Percentiles rank a stretch among this genome's conserved stretches.
These are phyloP conservation scores for Ostrea denselamellosa DNA, from an alignment of 1,140 invertebrate species.

Conservation along the genomic window DNA sequence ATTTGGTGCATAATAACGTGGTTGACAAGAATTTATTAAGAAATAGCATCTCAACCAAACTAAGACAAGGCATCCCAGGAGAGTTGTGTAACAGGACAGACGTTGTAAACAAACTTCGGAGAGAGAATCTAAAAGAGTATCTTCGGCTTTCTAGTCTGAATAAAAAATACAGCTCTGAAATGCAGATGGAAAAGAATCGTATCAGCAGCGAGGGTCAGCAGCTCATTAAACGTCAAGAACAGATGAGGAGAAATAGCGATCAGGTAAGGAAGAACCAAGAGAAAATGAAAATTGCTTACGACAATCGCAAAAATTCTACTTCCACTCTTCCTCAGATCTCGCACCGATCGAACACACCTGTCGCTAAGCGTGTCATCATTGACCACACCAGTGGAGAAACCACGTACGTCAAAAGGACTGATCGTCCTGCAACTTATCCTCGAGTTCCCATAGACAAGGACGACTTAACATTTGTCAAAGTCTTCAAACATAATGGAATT, in stretches of 20 bases:
- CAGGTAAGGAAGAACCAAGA: conserved; percentile 57
- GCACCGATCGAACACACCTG: background rate
- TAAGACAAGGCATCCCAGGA: conserved; percentile 56
- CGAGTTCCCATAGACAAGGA: conserved; percentile 66
- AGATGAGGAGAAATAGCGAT: conserved; percentile 61
- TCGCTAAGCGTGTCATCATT: background rate
- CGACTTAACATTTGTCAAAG: conserved; percentile 62
- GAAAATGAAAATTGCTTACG: conserved; percentile 47
- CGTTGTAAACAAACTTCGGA: conserved; percentile 57
- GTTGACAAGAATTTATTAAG: conserved; percentile 62
- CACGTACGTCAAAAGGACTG: background rate
- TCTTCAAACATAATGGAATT: conserved; percentile 63
- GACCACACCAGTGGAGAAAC: conserved; percentile 3
- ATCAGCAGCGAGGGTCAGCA: conserved; percentile 59
- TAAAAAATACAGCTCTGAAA: conserved; percentile 59
- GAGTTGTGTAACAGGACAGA: conserved; percentile 54
- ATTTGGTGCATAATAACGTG: conserved; percentile 57
- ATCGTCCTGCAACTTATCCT: conserved; percentile 41
- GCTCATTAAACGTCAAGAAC: conserved; percentile 61
- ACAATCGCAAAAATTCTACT: conserved; percentile 16
- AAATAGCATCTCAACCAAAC: conserved; percentile 64
- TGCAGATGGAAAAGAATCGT: conserved; percentile 58
- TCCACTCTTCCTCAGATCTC: conserved; percentile 30
- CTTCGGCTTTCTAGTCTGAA: conserved; percentile 61
- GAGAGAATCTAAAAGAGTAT: conserved; percentile 63